Conservation (phyloP, 1,140 invertebrate species). For the Drosophila erecta region DNA sequence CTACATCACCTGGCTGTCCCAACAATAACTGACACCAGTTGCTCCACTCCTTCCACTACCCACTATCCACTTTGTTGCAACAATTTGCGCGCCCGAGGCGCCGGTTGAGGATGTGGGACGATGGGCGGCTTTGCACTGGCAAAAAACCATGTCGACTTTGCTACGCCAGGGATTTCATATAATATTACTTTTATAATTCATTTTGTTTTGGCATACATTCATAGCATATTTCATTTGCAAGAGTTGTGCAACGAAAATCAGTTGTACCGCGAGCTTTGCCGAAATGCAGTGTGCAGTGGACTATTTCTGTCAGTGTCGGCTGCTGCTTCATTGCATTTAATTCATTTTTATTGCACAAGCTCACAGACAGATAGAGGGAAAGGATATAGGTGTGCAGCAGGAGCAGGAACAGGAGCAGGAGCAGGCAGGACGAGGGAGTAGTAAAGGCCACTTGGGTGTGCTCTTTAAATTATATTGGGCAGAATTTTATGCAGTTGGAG, state of each 20-base stretch:
- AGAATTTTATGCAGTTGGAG: conserved; percentile 77
- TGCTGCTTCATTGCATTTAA: conserved; percentile 82
- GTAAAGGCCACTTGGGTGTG: conserved; percentile 73
- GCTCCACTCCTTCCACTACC: conserved; percentile 46
- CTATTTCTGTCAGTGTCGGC: conserved; percentile 13
- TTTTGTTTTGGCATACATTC: no score
- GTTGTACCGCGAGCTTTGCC: no score
- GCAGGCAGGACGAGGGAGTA: conserved; percentile 9
- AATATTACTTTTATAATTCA: not conserved
- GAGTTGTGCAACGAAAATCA: accelerated
- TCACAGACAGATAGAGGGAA: conserved; percentile 69
- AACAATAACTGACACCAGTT: conserved; percentile 82
- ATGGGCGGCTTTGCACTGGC: conserved; percentile 9
- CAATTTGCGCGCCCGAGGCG: conserved; percentile 70
- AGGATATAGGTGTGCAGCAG: conserved; percentile 28
- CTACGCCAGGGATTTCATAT: not conserved
- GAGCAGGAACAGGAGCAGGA: not conserved
- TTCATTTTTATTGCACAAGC: conserved; percentile 83
- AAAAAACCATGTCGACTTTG: not conserved
- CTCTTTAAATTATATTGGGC: conserved; percentile 81
- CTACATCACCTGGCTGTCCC: conserved; percentile 43
- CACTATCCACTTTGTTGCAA: conserved; percentile 73
- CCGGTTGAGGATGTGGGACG: conserved; percentile 32
- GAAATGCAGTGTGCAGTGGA: no score
- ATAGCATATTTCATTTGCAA: no score